Evolutionary conservation across 2,888 invertebrate genomes (phyloP), one percentile per base, ranked within the genome.

Genomic region (Copidosoma aretas): DNA sequence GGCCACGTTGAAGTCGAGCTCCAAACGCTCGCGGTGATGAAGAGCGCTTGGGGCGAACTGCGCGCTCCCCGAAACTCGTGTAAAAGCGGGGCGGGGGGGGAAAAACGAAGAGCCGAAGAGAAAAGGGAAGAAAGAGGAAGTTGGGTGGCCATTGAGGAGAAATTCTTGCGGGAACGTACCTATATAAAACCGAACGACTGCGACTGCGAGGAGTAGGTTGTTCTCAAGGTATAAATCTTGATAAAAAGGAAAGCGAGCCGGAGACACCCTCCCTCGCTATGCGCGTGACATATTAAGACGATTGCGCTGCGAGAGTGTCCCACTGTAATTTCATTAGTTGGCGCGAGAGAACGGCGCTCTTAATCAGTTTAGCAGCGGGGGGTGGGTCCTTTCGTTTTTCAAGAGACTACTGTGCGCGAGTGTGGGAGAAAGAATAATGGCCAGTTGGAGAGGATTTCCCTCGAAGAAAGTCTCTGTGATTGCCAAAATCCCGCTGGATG

Each of bases 331-430:
- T 74, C 74, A 78, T 79, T 8, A 32, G 32, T 77, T 77, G 75
- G 75, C 64, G 71, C 71, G 73, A 69, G 41, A 73, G 71, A 75
- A 75, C 74, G 49, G 61, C 67, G 66, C 69, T 73, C 74, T 74
- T 79, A 79, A 79, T 79, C 78, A 78, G 77, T 76, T 79, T 79
- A 79, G 75, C 77, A 73, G 73, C 75, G 67, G 76, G 74, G 74
- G 77, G 19, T 15, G 17, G 25, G 15, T 17, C 12, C 43, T 46
- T 46, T 46, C 4, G 43, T 46, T 46, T 46, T 52, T 24, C 41
- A 15, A 41, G 46, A 19, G n/a, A 15, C 52, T 10, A 39, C 49
- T 41, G 54, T 3, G 25, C 15, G 25, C 25, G 10, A 22, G 54
- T 32, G 32, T 5, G 32, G 32, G 32, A 32, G 32, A 32, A 32